Base-by-base conservation (phyloP, 2,888 invertebrate species). In the Rhamnusium bicolor region DNA sequence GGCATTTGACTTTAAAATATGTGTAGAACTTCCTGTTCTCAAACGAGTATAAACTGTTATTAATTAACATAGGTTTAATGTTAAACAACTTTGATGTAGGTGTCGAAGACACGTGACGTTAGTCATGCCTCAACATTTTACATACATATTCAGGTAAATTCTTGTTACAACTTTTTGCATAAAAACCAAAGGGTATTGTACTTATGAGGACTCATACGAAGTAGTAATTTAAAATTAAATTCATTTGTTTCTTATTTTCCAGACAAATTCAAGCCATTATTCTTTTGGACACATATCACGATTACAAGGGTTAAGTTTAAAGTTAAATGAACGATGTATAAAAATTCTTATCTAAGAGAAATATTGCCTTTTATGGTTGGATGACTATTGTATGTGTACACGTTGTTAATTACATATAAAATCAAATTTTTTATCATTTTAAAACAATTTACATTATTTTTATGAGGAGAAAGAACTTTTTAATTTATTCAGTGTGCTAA, bases 161-260 rank as follows among this genome's bases (percentile, higher is more conserved):
- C n/a, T 60, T 60, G n/a, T 60, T 16, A 8, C 58, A 19, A 18
- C 5, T 32, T 21, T 40, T 46, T 18, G 14, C 19, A 21, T 24
- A n/a, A 3, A 12, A 58, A 46, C 19, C 2, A 21, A 19, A 40
- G 61, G 61, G 19, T 61, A 61, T 61, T 61, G 61, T 21, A 46
- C 61, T 21, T 61, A 58, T 58, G 14, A 58, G 27, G 3, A 18
- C 40, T 32, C 32, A 58, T 16, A 4, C 6, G 8, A 54, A n/a
- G 40, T 6, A n/a, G 32, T 40, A 61, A 63, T 49, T 63, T 27
- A 63, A 49, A 63, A 16, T 49, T 46, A 63, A 63, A 63, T 63
- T 63, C 49, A 63, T 63, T 49, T 63, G 49, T 16, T 63, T 63
- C 27, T 63, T 49, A 49, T 49, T n/a, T 49, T 63, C 6, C 62